Evolutionary conservation across 1,140 invertebrate genomes (phyloP), one percentile per base, ranked within the genome.

Genomic region (Bicyclus anynana): DNA sequence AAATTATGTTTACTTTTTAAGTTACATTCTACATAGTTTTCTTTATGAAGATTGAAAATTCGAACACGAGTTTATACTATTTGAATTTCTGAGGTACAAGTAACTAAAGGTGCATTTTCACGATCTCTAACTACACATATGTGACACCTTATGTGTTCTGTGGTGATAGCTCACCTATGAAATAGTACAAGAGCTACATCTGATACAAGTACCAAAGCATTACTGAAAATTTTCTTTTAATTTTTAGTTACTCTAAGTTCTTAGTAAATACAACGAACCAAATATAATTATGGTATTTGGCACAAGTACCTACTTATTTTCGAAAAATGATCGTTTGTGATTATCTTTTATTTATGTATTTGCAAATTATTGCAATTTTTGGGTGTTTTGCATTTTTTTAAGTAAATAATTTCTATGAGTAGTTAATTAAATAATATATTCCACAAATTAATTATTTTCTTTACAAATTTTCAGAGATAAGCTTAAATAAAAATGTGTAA

Each of bases 41-140:
- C 63, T 66, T 57, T 57, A 53, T 73, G 60, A 74, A 80, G 65
- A 80, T 59, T 77, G 74, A 75, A 80, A 72, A 65, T 67, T 77
- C 74, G 62, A 80, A 78, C 64, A 62, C 55, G 49, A 59, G 33
- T 46, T 57, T 47, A 35, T 35, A 35, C 53, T 54, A 54, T 29
- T 49, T 59, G 56, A 59, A 59, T 27, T 47, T 23, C 42, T 20
- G 26, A 44, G 17, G 37, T 58, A 51, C 23, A 44, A n/a, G 37
- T 58, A 51, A 16, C 49, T 59, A 51, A 52, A 16, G 18, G 54
- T 57, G 60, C 49, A 52, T 17, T 48, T 48, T 21, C 48, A 40
- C 20, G 29, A 20, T 42, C 17, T 52, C 42, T 59, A 59, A 26
- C 49, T 59, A 52, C n/a, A n/a, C n/a, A n/a, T 47, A 35, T 47